Evolutionary conservation across 2,113 vertebrate genomes (phyloP).

Genomic region (Limnothrissa miodon): DNA sequence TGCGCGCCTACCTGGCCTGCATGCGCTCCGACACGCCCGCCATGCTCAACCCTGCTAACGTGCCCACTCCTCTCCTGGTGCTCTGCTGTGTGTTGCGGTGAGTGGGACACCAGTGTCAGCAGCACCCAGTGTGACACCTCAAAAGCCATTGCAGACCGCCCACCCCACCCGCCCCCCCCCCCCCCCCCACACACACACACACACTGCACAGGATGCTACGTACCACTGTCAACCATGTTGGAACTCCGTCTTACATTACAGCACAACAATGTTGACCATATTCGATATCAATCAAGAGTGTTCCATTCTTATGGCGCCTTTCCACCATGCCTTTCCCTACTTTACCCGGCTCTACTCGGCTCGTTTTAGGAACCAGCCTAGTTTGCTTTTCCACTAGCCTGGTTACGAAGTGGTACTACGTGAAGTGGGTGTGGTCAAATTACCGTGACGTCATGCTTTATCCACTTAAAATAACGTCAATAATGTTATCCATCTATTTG

Average conservation of each 20-base stretch:
- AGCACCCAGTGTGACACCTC: background rate
- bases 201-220: background rate
- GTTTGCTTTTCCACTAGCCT: no score
- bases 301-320: no score
- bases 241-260: background rate
- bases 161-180: background rate
- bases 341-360: no score
- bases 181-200: background rate
- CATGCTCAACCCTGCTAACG: constrained; percentile 90
- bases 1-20: constrained; percentile 93
- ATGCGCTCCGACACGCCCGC: constrained; percentile 94
- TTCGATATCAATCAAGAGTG: background rate
- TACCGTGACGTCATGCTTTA: no score
- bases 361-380: no score
- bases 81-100: constrained; percentile 94
- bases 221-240: background rate
- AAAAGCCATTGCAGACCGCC: no score
- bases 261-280: background rate
- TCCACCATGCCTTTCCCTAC: no score
- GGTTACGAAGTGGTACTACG: no score
- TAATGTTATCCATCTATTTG: no score
- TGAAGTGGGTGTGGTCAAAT: no score
- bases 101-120: constrained; percentile 54
- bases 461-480: no score
- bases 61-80: constrained; percentile 92